These are phyloP conservation scores for Andrena trimmerana DNA, from an alignment of 2,888 invertebrate genomes.

Conservation along the genomic window DNA sequence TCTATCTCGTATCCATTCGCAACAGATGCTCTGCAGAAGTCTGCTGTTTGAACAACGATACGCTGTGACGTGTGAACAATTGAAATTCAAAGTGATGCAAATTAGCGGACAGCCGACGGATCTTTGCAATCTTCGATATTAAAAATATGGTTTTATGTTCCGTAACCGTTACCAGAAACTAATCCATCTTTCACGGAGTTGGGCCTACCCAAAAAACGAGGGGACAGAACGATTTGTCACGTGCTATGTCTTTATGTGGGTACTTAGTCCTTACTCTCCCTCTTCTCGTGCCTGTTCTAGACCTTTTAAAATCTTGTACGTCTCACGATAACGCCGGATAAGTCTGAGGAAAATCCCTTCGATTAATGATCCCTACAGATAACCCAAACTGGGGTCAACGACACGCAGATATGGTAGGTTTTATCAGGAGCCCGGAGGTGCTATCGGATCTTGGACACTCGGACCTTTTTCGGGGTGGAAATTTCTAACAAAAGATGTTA, in stretches of 20 bases:
- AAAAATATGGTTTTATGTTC: too few species aligned
- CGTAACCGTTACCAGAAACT: background rate
- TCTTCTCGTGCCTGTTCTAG: conserved; percentile 15
- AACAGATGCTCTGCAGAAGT: background rate
- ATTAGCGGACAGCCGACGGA: too few species aligned
- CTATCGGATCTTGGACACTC: conserved; percentile 7
- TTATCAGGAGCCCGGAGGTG: conserved; percentile 25
- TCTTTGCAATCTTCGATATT: too few species aligned
- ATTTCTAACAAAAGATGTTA: conserved; percentile 26
- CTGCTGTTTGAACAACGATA: too few species aligned
- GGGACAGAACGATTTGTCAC: conserved; percentile 42
- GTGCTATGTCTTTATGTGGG: conserved; percentile 49
- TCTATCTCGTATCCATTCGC: background rate
- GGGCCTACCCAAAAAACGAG: background rate
- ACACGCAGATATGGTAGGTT: conserved; percentile 37
- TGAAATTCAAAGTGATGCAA: too few species aligned
- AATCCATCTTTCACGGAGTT: conserved; percentile 14
- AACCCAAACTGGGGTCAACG: conserved; percentile 62
- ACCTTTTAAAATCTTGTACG: conserved; percentile 54
- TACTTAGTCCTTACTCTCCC: conserved; percentile 39
- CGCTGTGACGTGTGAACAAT: too few species aligned
- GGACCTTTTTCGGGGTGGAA: background rate
- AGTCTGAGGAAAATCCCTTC: conserved; percentile 61
- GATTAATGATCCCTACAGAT: conserved; percentile 69
- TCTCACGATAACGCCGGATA: conserved; percentile 56